A percentile compares a stretch with the other conserved stretches of the same genome.
Evolutionary conservation across 1,140 invertebrate genomes (phyloP).

Genomic region (Holotrichia oblita): DNA sequence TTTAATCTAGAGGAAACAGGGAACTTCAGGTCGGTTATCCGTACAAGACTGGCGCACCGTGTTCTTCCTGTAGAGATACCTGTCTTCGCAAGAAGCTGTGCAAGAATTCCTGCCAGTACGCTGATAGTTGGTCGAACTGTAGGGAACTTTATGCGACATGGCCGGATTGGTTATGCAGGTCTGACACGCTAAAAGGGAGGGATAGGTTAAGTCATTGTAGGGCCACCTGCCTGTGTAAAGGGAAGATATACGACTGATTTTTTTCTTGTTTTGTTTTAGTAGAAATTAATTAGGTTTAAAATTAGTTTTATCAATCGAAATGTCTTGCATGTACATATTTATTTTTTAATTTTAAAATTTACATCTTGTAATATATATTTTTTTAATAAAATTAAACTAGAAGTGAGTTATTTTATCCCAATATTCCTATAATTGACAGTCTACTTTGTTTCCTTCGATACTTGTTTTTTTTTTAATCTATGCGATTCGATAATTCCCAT

Average conservation of each 20-base stretch:
- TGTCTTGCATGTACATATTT: no score
- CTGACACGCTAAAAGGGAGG: constrained; percentile 65
- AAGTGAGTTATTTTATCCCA: no score
- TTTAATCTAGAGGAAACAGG: constrained; percentile 74
- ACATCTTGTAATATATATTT: no score
- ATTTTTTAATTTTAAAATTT: no score
- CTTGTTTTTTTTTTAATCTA: no score
- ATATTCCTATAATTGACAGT: no score
- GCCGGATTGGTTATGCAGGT: constrained; percentile 71
- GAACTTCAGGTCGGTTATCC: constrained; percentile 69
- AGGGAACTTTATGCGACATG: constrained; percentile 68
- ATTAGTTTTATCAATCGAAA: no score
- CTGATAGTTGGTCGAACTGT: constrained; percentile 80
- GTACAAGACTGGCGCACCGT: constrained; percentile 72
- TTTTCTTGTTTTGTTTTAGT: neutral
- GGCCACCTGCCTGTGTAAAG: constrained; percentile 76
- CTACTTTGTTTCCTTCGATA: no score
- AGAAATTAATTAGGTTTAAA: neutral
- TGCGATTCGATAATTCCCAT: no score
- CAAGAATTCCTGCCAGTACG: constrained; percentile 75
- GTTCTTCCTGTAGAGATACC: constrained; percentile 70
- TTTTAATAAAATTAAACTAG: no score
- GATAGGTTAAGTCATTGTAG: constrained; percentile 70
- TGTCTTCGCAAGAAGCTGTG: constrained; percentile 75
- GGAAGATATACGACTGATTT: constrained; percentile 56